Base-by-base conservation (phyloP, 2,797 vertebrate species). In the Protonibea diacanthus region DNA sequence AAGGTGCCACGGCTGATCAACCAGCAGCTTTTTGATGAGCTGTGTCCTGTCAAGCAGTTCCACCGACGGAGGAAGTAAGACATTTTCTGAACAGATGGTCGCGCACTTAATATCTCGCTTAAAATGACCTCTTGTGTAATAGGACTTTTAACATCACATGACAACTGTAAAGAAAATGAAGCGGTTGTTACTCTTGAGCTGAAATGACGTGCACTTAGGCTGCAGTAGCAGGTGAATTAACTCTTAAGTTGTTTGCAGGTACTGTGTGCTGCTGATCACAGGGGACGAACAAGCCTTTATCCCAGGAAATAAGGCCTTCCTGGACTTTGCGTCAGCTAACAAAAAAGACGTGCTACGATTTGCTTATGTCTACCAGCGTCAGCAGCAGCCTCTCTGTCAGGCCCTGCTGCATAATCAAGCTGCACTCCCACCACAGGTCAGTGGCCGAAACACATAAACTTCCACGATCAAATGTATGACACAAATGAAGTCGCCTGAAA, bases 21-120 rank as follows among this genome's bases (percentile, higher is more conserved):
- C 93, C 98, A 99, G 94, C 96, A 95, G 93, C 86, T 98, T 49
- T 99, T 99, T 77, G 96, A 98, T 63, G 97, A 99, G 86, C 94
- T 99, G 69, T 99, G 98, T 91, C 98, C 98, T 0, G 94, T 97
- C 61, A 97, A 97, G 84, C 97, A 98, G 84, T 97, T 97, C 78
- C 98, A 99, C 87, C 94, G 97, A 0, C 96, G 98, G n/a, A 91
- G 93, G 53, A 94, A 94, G 93, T 94, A 86, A 86, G 91, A 68
- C 23, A 20, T 59, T 76, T 68, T 49, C 23, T 53, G 23, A 63
- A 25, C 29, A 60, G 11, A 51, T 33, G 49, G 49, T 57, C 33
- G 47, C 78, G 45, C 8, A 18, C n/a, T 58, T 17, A 52, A 27
- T 56, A 25, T 40, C n/a, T 57, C 1, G 6, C 38, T 55, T 10